Evolutionary conservation across 2,888 invertebrate species (phyloP).

Genomic region (Scaptomyza caliginosa): DNA sequence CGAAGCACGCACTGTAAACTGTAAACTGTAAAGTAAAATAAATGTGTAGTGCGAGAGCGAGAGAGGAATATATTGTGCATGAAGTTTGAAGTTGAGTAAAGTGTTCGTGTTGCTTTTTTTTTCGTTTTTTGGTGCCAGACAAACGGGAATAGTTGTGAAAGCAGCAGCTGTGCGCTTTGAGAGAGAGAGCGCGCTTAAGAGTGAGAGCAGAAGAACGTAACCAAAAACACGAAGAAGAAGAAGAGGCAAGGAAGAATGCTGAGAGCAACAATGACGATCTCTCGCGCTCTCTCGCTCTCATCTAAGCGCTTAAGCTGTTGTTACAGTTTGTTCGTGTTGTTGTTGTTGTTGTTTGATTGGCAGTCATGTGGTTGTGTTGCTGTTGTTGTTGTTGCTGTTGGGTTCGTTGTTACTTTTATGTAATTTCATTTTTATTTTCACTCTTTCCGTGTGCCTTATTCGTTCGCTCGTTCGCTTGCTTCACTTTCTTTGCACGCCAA

Average conservation of each 20-base stretch:
- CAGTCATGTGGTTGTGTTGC: slow-evolving; percentile 62
- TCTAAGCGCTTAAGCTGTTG: slow-evolving; percentile 30
- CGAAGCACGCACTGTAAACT: slow-evolving; percentile 55
- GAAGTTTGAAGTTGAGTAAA: background rate
- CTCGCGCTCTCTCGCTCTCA: slow-evolving; percentile 2
- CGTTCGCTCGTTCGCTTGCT: slow-evolving; percentile 34
- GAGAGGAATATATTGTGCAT: too few species aligned
- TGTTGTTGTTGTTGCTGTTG: slow-evolving; percentile 19
- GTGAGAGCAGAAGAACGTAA: slow-evolving; percentile 45
- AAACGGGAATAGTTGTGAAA: slow-evolving; percentile 72
- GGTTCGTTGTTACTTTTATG: slow-evolving; percentile 81
- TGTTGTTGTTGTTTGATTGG: slow-evolving; percentile 53
- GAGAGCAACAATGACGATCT: slow-evolving; percentile 31
- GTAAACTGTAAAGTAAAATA: slow-evolving; percentile 36
- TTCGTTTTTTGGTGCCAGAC: slow-evolving; percentile 15
- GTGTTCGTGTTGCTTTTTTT: slow-evolving; percentile 3
- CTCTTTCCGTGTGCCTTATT: slow-evolving; percentile 43
- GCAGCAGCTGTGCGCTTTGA: slow-evolving; percentile 39
- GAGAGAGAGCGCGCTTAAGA: slow-evolving; percentile 2
- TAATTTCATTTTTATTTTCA: slow-evolving; percentile 72
- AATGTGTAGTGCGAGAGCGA: slow-evolving; percentile 29
- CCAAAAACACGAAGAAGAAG: background rate
- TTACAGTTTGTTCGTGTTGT: slow-evolving; percentile 31
- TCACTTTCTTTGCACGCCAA: slow-evolving; percentile 67
- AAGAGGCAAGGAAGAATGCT: slow-evolving; percentile 38